phyloP scores from a whole-genome alignment of 2,888 invertebrate genomes.

The Phengaris alcon region DNA sequence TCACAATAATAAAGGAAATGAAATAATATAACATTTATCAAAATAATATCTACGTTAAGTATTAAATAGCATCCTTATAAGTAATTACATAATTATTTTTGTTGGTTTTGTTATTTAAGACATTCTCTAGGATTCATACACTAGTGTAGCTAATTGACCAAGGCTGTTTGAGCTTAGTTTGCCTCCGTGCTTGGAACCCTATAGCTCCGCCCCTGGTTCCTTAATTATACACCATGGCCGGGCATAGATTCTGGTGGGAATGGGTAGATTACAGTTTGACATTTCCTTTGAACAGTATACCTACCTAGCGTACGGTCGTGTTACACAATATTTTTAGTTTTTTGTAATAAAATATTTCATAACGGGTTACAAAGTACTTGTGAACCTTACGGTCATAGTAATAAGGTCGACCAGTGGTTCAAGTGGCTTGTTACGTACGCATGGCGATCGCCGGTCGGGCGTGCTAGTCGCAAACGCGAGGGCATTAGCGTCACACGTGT shows the following conservation, averaged over 20 bases:
- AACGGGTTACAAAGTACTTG: conserved; percentile 1
- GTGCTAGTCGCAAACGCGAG: not conserved
- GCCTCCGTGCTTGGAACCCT: too few species aligned
- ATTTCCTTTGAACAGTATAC: conserved; percentile 7
- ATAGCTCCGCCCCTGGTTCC: too few species aligned
- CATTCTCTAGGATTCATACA: not conserved
- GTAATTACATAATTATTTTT: not conserved
- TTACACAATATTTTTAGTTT: conserved; percentile 11
- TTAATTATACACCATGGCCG: too few species aligned
- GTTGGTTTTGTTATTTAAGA: not conserved
- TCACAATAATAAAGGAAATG: not conserved
- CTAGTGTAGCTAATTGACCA: not conserved
- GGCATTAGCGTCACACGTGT: not conserved
- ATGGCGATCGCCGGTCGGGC: not conserved
- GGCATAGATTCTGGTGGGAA: not conserved
- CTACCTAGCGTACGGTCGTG: not conserved
- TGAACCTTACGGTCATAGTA: not conserved
- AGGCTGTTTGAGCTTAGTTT: too few species aligned
- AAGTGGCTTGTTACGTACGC: not conserved
- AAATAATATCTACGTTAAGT: not conserved
- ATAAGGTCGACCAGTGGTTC: not conserved
- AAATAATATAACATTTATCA: not conserved
- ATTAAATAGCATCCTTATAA: not conserved
- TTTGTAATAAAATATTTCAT: conserved; percentile 9
- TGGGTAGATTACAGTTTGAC: not conserved